These are phyloP conservation scores for Yponomeuta malinellus DNA, from an alignment of 2,888 invertebrate genomes.

Conservation along the genomic window DNA sequence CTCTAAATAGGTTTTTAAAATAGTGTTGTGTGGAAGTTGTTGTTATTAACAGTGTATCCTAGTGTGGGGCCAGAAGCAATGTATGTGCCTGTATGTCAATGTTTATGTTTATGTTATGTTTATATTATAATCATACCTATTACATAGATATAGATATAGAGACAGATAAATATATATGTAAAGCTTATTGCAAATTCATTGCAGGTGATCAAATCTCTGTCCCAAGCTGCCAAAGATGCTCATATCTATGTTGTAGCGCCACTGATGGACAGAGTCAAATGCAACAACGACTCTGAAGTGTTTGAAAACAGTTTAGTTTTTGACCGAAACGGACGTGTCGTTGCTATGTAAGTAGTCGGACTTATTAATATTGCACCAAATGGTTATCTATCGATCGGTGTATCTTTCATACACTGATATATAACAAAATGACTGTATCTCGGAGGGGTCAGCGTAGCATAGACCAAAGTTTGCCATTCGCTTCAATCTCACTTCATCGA, in stretches of 20 bases:
- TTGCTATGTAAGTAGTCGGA: constrained; percentile 47
- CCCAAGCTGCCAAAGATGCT: constrained; percentile 38
- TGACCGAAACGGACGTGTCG: constrained; percentile 43
- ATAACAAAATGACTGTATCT: not conserved
- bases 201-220: constrained; percentile 42
- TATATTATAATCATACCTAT: too few species aligned
- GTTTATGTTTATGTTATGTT: too few species aligned
- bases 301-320: constrained; percentile 51
- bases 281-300: constrained; percentile 33
- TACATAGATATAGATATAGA: too few species aligned
- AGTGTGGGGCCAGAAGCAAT: too few species aligned
- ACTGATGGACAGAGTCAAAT: constrained; percentile 37
- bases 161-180: too few species aligned
- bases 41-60: too few species aligned
- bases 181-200: constrained; percentile 18
- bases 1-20: too few species aligned
- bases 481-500: not conserved
- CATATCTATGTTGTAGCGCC: constrained; percentile 45
- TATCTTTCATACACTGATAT: not conserved
- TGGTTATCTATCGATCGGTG: not conserved
- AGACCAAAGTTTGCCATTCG: not conserved
- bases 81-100: too few species aligned
- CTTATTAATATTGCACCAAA: not conserved
- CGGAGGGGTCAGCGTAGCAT: not conserved
- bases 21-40: too few species aligned